A percentile compares a stretch with the other conserved stretches of the same genome.
phyloP scores from a whole-genome alignment of 2,797 vertebrate species.

The Chelonia mydas region DNA sequence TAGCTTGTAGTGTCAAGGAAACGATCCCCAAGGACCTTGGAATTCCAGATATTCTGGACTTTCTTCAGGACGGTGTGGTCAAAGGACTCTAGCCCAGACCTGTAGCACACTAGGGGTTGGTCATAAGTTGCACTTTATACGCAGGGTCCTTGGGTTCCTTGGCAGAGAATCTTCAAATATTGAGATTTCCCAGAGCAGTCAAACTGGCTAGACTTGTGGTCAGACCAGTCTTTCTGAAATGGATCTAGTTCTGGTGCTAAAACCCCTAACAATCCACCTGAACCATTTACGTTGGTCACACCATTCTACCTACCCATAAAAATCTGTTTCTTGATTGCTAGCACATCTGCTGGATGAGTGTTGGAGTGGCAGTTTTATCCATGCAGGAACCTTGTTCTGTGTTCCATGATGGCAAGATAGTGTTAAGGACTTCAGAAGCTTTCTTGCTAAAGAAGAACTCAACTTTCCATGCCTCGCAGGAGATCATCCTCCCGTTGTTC shows the following conservation, averaged over 20 bases:
- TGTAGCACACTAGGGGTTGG: not conserved
- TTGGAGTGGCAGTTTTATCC: not conserved
- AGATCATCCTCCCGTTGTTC: not conserved
- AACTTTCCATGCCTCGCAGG: not conserved
- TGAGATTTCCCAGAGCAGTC: not conserved
- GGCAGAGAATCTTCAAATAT: not conserved
- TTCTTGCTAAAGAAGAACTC: not conserved
- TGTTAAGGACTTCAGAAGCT: not conserved
- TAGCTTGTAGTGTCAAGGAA: too few relatives aligned
- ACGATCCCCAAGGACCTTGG: too few relatives aligned
- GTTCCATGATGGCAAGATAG: not conserved
- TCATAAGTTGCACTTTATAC: not conserved
- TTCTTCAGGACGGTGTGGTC: not conserved
- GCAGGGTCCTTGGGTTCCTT: not conserved
- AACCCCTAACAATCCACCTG: not conserved
- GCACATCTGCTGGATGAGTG: not conserved
- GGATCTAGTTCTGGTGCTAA: not conserved
- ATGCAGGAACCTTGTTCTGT: not conserved
- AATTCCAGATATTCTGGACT: not conserved
- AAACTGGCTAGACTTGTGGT: not conserved
- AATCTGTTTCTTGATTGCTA: not conserved
- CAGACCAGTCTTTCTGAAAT: not conserved
- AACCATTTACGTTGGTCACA: not conserved
- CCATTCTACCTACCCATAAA: not conserved
- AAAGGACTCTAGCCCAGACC: not conserved